A percentile compares a stretch with the other conserved stretches of the same genome.
These are phyloP conservation scores for Onchidella celtica DNA, from an alignment of 2,888 invertebrate genomes.

Conservation along the genomic window DNA sequence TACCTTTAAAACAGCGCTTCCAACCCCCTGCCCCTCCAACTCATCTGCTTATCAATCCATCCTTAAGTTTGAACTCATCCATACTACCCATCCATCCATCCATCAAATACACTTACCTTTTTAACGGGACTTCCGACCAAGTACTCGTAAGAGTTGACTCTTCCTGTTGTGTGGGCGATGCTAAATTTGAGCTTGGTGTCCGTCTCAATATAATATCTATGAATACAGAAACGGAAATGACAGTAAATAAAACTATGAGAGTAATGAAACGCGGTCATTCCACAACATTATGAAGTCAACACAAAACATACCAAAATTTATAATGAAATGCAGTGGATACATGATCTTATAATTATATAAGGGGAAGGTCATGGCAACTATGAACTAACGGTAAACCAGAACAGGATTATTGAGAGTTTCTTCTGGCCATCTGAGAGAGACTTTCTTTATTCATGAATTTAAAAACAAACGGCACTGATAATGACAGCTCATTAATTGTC, in stretches of 20 bases:
- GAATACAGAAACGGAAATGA: not conserved
- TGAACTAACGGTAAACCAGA: too few species aligned
- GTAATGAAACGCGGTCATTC: too few species aligned
- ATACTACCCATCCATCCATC: not conserved
- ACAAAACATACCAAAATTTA: too few species aligned
- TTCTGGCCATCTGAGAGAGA: too few species aligned
- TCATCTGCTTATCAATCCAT: not conserved
- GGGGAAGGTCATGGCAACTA: too few species aligned
- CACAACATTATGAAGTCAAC: too few species aligned
- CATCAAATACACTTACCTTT: conserved; percentile 1
- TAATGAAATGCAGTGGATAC: too few species aligned
- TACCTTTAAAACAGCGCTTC: not conserved
- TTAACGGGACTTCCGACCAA: conserved; percentile 36
- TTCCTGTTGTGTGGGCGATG: conserved; percentile 52
- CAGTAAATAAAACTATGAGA: not conserved
- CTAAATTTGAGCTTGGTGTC: conserved; percentile 43
- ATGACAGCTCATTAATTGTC: too few species aligned
- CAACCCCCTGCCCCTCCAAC: not conserved
- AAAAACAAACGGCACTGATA: too few species aligned
- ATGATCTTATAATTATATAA: too few species aligned
- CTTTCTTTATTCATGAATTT: too few species aligned
- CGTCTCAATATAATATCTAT: conserved; percentile 24
- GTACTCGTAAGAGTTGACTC: conserved; percentile 47
- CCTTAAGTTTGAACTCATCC: not conserved
- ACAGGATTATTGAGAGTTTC: too few species aligned